Evolutionary conservation across 2,797 vertebrate species (phyloP).

Genomic region (Trichosurus vulpecula): DNA sequence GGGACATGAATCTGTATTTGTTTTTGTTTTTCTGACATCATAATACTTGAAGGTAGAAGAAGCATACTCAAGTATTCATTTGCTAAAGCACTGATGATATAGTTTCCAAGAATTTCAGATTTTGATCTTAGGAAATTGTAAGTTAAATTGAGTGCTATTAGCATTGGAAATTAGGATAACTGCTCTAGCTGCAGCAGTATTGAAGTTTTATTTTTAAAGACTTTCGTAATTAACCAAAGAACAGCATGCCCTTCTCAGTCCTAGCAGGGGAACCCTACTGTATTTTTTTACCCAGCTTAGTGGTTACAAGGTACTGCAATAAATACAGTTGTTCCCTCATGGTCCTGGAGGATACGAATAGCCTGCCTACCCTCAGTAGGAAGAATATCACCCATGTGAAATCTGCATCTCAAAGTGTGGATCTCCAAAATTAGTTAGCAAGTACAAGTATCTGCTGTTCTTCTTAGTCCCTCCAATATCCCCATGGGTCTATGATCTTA

Average conservation of each 20-base stretch:
- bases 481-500: background rate
- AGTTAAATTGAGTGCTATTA: background rate
- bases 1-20: slow-evolving; percentile 22
- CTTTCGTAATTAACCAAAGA: background rate
- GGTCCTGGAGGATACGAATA: background rate
- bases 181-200: slow-evolving; percentile 13
- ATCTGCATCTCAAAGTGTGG: background rate
- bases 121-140: slow-evolving; percentile 22
- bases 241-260: slow-evolving; percentile 7
- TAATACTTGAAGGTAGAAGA: background rate
- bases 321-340: background rate
- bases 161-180: slow-evolving; percentile 27
- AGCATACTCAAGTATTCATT: background rate
- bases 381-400: background rate
- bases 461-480: background rate
- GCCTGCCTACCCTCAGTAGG: background rate
- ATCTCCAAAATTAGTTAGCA: background rate
- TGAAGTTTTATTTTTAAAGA: slow-evolving; percentile 34
- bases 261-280: too few species aligned
- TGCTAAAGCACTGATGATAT: slow-evolving; percentile 40
- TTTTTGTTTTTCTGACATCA: slow-evolving; percentile 37
- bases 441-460: background rate
- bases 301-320: background rate
- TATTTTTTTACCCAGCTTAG: background rate
- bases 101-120: slow-evolving; percentile 3